Evolutionary conservation across 64 coral and sea anemone genomes (phyloP).

Genomic region (Acropora yongei): DNA sequence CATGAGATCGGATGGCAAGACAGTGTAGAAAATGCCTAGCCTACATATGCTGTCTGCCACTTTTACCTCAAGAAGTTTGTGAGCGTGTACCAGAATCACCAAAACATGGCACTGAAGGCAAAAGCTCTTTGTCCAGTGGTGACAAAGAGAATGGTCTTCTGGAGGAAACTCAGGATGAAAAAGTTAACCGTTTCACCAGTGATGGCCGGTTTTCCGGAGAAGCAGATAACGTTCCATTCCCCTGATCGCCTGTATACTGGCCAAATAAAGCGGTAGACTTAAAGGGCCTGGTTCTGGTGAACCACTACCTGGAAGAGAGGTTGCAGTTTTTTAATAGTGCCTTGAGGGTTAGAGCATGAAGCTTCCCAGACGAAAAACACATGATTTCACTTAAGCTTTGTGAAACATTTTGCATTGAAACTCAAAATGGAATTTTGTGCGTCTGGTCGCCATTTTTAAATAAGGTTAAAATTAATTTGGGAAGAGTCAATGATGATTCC

Average conservation of each 20-base stretch:
- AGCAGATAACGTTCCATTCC: background rate
- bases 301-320: background rate
- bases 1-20: too few relatives aligned
- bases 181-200: background rate
- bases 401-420: background rate
- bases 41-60: too few relatives aligned
- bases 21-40: too few relatives aligned
- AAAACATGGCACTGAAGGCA: too few relatives aligned
- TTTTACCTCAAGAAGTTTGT: too few relatives aligned
- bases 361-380: background rate
- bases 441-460: background rate
- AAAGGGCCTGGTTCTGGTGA: background rate
- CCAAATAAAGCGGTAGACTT: background rate
- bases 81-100: too few relatives aligned
- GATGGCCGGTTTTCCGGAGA: background rate
- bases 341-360: constrained; percentile 8
- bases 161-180: too few relatives aligned
- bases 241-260: background rate
- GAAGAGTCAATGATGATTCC: background rate
- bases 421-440: background rate
- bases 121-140: too few relatives aligned
- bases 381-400: constrained; percentile 3
- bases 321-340: background rate
- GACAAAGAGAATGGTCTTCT: too few relatives aligned
- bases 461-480: background rate